phyloP scores from a whole-genome alignment of 2,797 vertebrate species.

The Numenius phaeopus region DNA sequence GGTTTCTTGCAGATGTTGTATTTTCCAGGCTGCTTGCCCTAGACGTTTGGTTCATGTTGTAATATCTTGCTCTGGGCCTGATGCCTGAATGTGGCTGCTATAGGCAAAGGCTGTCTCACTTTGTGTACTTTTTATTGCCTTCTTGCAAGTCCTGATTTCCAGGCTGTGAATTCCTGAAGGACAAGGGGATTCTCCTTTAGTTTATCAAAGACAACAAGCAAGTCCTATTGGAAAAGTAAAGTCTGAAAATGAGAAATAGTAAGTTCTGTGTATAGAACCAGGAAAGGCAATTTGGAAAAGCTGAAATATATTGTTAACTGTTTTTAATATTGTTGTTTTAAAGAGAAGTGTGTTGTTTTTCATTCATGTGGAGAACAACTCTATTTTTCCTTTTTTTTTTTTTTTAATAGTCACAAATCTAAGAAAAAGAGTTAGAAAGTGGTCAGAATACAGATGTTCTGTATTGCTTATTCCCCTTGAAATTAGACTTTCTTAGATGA shows the following conservation, averaged over 20 bases:
- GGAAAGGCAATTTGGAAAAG: background rate
- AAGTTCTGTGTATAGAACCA: background rate
- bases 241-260: background rate
- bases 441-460: background rate
- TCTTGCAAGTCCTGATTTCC: background rate
- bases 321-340: background rate
- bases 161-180: background rate
- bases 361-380: background rate
- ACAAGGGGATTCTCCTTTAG: background rate
- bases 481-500: background rate
- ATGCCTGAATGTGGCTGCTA: background rate
- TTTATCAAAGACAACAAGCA: background rate
- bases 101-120: background rate
- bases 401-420: background rate
- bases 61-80: background rate
- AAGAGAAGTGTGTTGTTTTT: background rate
- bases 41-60: background rate
- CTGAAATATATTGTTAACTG: background rate
- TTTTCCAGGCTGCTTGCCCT: background rate
- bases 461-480: background rate
- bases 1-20: background rate
- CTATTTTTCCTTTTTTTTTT: too few relatives aligned
- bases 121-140: background rate
- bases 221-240: background rate
- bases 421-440: background rate